These are phyloP conservation scores for Paramormyrops hopkinsi DNA, from an alignment of 2,797 vertebrate species.

Conservation along the genomic window DNA sequence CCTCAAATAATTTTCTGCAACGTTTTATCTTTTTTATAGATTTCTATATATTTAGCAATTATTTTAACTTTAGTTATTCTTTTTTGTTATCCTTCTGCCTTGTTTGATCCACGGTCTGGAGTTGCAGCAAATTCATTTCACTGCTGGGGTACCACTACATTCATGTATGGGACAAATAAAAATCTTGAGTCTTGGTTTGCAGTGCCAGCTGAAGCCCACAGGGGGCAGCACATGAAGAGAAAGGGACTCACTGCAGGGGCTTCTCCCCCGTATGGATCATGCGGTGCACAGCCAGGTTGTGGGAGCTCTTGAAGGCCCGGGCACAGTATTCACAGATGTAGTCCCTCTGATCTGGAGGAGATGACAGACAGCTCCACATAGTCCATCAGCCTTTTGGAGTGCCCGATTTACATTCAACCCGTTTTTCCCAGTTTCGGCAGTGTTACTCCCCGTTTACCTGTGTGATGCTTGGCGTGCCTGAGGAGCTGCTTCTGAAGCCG, in stretches of 20 bases:
- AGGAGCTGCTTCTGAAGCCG: slow-evolving; percentile 94
- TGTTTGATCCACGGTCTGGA: not conserved
- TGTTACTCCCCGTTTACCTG: slow-evolving; percentile 37
- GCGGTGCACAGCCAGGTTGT: slow-evolving; percentile 92
- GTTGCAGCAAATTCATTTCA: not conserved
- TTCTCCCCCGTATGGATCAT: slow-evolving; percentile 99
- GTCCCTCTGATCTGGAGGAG: slow-evolving; percentile 83
- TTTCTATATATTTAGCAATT: not conserved
- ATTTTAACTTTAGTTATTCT: not conserved
- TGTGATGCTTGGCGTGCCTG: slow-evolving; percentile 95
- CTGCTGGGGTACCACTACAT: not conserved
- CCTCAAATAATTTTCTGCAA: not conserved
- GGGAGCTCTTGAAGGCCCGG: slow-evolving; percentile 95
- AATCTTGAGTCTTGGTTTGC: not conserved
- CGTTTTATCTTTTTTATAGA: not conserved
- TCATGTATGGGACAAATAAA: not conserved
- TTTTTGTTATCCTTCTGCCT: not conserved
- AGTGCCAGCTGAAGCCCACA: not conserved
- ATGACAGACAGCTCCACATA: not conserved
- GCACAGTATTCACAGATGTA: slow-evolving; percentile 98
- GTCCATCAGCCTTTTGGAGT: not conserved
- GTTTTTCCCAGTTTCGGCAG: not conserved
- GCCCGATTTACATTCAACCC: not conserved
- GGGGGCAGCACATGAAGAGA: not conserved
- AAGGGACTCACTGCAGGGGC: slow-evolving; percentile 83